Conservation (phyloP, 2,888 invertebrate genomes). For the Amblyjoppa proteus region DNA sequence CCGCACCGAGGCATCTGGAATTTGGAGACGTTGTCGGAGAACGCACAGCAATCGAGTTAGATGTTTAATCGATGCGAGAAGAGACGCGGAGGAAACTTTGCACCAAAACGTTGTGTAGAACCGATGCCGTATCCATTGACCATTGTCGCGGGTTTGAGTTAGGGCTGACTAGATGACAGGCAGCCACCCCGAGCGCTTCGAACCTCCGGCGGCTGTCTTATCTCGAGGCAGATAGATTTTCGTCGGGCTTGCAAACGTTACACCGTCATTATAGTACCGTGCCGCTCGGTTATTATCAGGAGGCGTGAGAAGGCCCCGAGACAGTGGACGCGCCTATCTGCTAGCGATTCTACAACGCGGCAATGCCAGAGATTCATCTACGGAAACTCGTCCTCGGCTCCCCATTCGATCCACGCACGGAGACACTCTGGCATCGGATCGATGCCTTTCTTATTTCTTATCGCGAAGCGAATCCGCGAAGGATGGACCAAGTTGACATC, state of each 20-base stretch:
- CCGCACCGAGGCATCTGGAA: not conserved
- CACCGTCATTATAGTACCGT: not conserved
- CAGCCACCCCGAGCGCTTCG: conserved; percentile 46
- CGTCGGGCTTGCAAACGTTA: conserved; percentile 66
- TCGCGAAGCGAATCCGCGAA: not conserved
- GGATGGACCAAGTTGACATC: not conserved
- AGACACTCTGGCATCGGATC: not conserved
- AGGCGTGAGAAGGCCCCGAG: conserved; percentile 38
- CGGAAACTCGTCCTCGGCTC: conserved; percentile 62
- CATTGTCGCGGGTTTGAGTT: conserved; percentile 80
- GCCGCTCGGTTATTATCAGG: conserved; percentile 59
- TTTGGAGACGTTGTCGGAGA: conserved; percentile 22
- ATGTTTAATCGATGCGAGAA: conserved; percentile 36
- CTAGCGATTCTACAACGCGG: conserved; percentile 60
- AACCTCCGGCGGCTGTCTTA: conserved; percentile 73
- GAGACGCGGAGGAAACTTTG: conserved; percentile 8
- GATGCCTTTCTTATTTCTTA: not conserved
- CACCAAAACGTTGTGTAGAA: conserved; percentile 43
- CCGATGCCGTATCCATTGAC: conserved; percentile 70
- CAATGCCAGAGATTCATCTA: conserved; percentile 45
- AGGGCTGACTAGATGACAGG: conserved; percentile 80
- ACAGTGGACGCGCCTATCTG: conserved; percentile 62
- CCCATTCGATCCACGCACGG: conserved; percentile 14
- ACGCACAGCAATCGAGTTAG: conserved; percentile 19
- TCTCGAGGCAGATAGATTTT: conserved; percentile 79